Percentiles rank a stretch among this genome's conserved stretches.
These are phyloP conservation scores for Spongilla lacustris DNA, from an alignment of 37 sponge, comb jelly and placozoan genomes.

Conservation along the genomic window DNA sequence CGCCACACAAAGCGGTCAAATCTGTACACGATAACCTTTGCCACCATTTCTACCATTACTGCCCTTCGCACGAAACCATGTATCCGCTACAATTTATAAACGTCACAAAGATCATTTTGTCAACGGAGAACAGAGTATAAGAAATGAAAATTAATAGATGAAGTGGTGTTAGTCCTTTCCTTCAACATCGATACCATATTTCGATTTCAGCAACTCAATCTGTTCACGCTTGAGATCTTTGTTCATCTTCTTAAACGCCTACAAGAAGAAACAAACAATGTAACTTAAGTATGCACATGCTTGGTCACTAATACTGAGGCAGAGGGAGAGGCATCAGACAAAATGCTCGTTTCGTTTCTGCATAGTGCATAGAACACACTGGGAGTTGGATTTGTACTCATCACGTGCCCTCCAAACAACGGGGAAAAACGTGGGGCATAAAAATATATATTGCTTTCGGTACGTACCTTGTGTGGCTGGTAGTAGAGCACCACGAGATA, in stretches of 20 bases:
- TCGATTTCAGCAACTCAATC: slow-evolving; percentile 90
- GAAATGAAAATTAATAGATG: not conserved
- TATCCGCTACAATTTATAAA: too few species aligned
- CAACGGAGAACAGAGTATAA: not conserved
- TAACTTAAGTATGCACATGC: too few species aligned
- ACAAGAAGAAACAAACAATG: not conserved
- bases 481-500: slow-evolving; percentile 99
- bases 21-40: too few species aligned
- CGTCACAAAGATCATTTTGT: too few species aligned
- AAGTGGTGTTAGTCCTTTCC: slow-evolving; percentile 16
- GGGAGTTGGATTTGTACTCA: slow-evolving; percentile 48
- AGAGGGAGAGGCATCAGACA: slow-evolving; percentile 28
- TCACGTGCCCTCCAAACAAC: slow-evolving; percentile 18
- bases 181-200: slow-evolving; percentile 95
- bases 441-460: too few species aligned
- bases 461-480: slow-evolving; percentile 93
- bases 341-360: slow-evolving; percentile 16
- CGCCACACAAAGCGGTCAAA: too few species aligned
- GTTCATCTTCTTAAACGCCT: slow-evolving; percentile 96
- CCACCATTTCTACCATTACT: too few species aligned
- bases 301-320: too few species aligned
- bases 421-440: too few species aligned
- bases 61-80: too few species aligned
- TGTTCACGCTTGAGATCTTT: slow-evolving; percentile 92
- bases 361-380: slow-evolving; percentile 3